phyloP scores from a whole-genome alignment of 2,888 invertebrate species.

The Drosophila macrospina region DNA sequence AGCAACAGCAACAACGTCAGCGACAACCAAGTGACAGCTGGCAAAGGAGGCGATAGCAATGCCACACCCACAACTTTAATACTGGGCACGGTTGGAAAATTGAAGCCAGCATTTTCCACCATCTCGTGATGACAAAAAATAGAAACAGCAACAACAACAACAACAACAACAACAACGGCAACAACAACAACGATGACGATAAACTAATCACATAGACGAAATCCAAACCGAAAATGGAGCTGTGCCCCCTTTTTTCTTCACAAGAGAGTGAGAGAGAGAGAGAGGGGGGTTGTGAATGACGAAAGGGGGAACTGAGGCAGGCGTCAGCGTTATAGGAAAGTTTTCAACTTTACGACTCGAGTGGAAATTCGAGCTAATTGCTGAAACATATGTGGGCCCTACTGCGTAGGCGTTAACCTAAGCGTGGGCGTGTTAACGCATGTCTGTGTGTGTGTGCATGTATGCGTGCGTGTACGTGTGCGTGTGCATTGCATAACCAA shows the following conservation, averaged over 20 bases:
- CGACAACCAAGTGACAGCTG: slow-evolving; percentile 60
- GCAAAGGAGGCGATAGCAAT: slow-evolving; percentile 54
- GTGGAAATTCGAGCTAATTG: slow-evolving; percentile 68
- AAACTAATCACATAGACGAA: slow-evolving; percentile 18
- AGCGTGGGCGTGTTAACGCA: slow-evolving; percentile 40
- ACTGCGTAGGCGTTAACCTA: slow-evolving; percentile 12
- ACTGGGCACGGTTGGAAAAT: slow-evolving; percentile 76
- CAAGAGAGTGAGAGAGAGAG: too few species aligned
- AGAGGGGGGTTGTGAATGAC: neutral
- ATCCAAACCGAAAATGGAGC: slow-evolving; percentile 14
- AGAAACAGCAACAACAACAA: slow-evolving; percentile 19
- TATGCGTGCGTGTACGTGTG: slow-evolving; percentile 27
- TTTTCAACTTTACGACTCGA: slow-evolving; percentile 31
- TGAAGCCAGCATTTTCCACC: slow-evolving; percentile 82
- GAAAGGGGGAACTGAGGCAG: too few species aligned
- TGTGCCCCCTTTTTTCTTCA: slow-evolving; percentile 17
- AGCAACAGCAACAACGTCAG: slow-evolving; percentile 39
- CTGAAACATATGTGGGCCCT: slow-evolving; percentile 44
- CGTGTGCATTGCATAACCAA: slow-evolving; percentile 66
- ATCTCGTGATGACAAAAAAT: slow-evolving; percentile 67
- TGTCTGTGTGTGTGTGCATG: slow-evolving; percentile 4
- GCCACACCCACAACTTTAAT: slow-evolving; percentile 72
- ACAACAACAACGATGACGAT: slow-evolving; percentile 39
- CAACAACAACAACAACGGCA: slow-evolving; percentile 47
- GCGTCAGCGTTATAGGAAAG: slow-evolving; percentile 29